These are phyloP conservation scores for Melipona bicolor DNA, from an alignment of 2,888 invertebrate species.

Conservation along the genomic window DNA sequence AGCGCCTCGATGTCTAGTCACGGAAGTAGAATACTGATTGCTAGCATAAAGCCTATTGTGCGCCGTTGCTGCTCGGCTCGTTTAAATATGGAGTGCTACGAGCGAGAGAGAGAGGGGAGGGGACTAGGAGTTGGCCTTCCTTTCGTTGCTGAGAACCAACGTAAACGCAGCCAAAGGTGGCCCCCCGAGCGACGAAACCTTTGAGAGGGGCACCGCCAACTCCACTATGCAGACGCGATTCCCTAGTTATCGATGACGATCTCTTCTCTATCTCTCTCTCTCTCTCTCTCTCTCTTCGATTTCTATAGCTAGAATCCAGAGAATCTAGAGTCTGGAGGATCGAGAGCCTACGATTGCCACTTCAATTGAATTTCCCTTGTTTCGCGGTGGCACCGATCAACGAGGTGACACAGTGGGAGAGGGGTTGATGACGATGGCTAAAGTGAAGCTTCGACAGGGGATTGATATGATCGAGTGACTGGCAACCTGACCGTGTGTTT, in stretches of 20 bases:
- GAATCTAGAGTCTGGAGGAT: background rate
- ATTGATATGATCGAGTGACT: background rate
- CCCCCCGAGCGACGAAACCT: constrained; percentile 46
- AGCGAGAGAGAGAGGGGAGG: background rate
- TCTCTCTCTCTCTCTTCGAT: background rate
- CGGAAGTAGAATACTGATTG: constrained; percentile 75
- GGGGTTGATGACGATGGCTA: background rate
- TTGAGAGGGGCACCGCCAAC: constrained; percentile 11
- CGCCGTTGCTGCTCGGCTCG: constrained; percentile 51
- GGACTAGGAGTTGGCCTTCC: constrained; percentile 10
- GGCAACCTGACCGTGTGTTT: too few relatives aligned
- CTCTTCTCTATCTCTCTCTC: constrained; percentile 1
- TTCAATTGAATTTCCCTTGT: constrained; percentile 26
- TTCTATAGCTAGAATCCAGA: background rate
- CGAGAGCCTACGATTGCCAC: constrained; percentile 22
- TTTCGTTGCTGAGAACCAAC: background rate
- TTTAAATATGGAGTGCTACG: constrained; percentile 72
- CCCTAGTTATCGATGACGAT: constrained; percentile 38
- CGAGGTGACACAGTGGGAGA: background rate
- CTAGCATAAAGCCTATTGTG: constrained; percentile 72
- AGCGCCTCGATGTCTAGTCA: constrained; percentile 70
- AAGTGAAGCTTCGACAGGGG: background rate
- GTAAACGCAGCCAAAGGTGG: constrained; percentile 28
- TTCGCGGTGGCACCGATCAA: background rate
- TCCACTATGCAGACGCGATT: background rate